These are phyloP conservation scores for Conops quadrifasciatus DNA, from an alignment of 2,888 invertebrate genomes.

Conservation along the genomic window DNA sequence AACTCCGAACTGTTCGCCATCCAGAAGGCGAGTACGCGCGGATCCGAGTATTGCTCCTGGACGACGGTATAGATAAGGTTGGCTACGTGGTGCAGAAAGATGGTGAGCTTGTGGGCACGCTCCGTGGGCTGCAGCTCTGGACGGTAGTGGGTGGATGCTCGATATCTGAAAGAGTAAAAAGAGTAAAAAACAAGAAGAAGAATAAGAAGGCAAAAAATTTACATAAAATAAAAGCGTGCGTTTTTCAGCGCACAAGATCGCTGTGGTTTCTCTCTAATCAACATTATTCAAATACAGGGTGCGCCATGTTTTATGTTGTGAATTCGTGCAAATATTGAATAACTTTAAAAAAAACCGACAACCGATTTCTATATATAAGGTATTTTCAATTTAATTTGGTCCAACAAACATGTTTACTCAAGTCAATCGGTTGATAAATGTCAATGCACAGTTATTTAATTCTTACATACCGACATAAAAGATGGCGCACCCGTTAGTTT, in stretches of 20 bases:
- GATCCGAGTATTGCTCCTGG: conserved; percentile 87
- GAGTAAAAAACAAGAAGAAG: conserved; percentile 36
- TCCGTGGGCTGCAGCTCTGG: conserved; percentile 92
- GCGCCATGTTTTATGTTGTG: too few species aligned
- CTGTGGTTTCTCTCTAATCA: too few species aligned
- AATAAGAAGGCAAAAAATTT: not conserved
- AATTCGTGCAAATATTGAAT: too few species aligned
- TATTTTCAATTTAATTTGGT: too few species aligned
- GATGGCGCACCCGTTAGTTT: too few species aligned
- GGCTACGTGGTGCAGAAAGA: conserved; percentile 89
- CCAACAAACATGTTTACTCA: too few species aligned
- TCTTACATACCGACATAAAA: too few species aligned
- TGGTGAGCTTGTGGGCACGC: conserved; percentile 88
- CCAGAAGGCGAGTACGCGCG: conserved; percentile 91
- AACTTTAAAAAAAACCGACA: too few species aligned
- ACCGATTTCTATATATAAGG: too few species aligned
- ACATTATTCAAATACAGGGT: too few species aligned
- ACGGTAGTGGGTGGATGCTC: conserved; percentile 93
- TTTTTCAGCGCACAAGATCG: not conserved
- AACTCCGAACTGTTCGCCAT: conserved; percentile 97
- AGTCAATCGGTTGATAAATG: too few species aligned
- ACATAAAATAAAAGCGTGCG: not conserved
- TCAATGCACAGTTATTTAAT: too few species aligned
- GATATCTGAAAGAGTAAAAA: conserved; percentile 69
- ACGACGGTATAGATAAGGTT: conserved; percentile 85